Percentiles rank a stretch among this genome's conserved stretches.
These are phyloP conservation scores for Bactericera cockerelli DNA, from an alignment of 1,140 invertebrate species.

Conservation along the genomic window DNA sequence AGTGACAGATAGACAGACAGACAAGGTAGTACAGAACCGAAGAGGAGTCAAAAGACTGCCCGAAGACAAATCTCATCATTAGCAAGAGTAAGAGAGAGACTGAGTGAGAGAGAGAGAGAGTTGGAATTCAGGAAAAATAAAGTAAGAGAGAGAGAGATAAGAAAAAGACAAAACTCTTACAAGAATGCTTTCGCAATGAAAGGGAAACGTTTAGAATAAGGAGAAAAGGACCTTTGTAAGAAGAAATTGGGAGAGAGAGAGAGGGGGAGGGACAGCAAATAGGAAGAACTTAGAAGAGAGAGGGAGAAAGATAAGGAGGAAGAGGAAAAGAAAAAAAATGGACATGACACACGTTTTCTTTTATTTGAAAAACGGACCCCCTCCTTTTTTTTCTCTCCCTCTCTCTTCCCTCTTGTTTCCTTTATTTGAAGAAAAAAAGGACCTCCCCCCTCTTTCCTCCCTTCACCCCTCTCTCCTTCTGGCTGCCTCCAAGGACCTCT, in stretches of 20 bases:
- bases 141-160: constrained; percentile 12
- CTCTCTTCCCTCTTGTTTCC: neutral
- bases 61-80: no score
- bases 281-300: constrained; percentile 6
- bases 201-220: constrained; percentile 20
- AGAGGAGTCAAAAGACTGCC: no score
- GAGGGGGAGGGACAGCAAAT: constrained; percentile 4
- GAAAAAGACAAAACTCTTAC: constrained; percentile 29
- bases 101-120: no score
- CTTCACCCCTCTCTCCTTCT: neutral
- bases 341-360: constrained; percentile 9
- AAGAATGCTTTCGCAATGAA: constrained; percentile 31
- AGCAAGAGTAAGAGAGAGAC: no score
- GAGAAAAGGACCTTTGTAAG: neutral
- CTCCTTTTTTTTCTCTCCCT: constrained; percentile 4
- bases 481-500: no score
- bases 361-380: neutral
- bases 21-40: no score
- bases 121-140: neutral
- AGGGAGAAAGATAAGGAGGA: constrained; percentile 1
- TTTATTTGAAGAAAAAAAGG: no score
- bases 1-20: no score
- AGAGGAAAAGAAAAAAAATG: constrained; percentile 9
- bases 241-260: neutral
- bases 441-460: no score